phyloP scores from a whole-genome alignment of 2,888 invertebrate species.

The Cerastis leucographa region DNA sequence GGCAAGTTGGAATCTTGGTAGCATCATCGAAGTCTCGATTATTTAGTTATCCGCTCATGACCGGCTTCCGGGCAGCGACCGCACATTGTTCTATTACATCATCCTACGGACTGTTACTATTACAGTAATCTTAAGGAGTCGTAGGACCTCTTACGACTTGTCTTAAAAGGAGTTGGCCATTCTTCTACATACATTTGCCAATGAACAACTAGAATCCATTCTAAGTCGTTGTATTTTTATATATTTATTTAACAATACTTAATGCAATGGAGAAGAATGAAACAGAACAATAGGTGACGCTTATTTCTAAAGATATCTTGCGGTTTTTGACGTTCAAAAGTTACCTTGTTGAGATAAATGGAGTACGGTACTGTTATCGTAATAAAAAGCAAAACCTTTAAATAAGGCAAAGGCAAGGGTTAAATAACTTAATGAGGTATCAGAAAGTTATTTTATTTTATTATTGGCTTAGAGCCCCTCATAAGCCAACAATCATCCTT shows the following conservation, averaged over 20 bases:
- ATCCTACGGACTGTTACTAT: slow-evolving; percentile 56
- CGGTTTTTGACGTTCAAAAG: background rate
- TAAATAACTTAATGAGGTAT: too few species aligned
- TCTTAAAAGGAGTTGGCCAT: background rate
- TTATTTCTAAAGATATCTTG: background rate
- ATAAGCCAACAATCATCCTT: background rate
- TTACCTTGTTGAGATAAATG: background rate
- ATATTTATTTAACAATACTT: background rate
- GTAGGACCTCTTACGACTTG: slow-evolving; percentile 29
- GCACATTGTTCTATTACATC: slow-evolving; percentile 61
- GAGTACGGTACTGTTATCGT: background rate
- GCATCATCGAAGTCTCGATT: slow-evolving; percentile 78
- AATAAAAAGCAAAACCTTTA: background rate
- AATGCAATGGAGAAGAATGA: background rate
- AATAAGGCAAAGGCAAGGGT: too few species aligned
- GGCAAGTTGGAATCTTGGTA: slow-evolving; percentile 67
- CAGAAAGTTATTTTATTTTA: too few species aligned
- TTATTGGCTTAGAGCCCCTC: too few species aligned
- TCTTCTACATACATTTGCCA: background rate
- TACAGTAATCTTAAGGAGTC: slow-evolving; percentile 45
- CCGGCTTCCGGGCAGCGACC: slow-evolving; percentile 75
- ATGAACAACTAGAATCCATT: background rate
- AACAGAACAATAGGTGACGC: background rate
- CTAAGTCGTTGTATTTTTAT: background rate
- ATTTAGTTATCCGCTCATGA: slow-evolving; percentile 81